Evolutionary conservation across 2,797 vertebrate species (phyloP), one percentile per base, ranked within the genome.

Genomic region (Protonibea diacanthus): DNA sequence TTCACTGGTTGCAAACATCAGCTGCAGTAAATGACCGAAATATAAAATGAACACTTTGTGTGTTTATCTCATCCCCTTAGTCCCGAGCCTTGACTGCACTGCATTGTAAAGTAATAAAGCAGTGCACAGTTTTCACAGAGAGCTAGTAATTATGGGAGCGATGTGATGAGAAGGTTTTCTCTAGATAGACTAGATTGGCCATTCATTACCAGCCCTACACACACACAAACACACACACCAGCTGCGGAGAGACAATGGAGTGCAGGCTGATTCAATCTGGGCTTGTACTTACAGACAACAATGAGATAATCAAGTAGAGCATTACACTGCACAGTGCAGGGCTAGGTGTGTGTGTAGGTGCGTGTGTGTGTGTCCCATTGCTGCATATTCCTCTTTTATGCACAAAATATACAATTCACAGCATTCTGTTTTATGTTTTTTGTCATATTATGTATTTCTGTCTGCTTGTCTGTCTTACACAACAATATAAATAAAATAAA

Each of bases 231-330:
- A 82, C 60, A 80, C 81, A 96, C 94, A 96, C 95, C 95, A 96
- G 97, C 96, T 96, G 95, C 96, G 97, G 96, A 95, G 96, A 98
- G 96, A 98, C 97, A 93, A 97, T 96, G 94, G 96, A 97, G 96
- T 94, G 94, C 91, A 95, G 95, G 96, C 96, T 97, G 97, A 99
- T 99, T 98, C 97, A 99, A 98, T 98, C 97, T 98, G 96, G 96
- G 96, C 96, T 97, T 97, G 96, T 99, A 99, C 94, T 99, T 99
- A 99, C 97, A 98, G 96, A 97, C 97, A 97, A 98, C 97, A 97
- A 97, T 96, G 95, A 97, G 96, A 98, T 98, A 97, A 98, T 97
- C 96, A 98, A 98, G 96, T 96, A 94, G 95, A 96, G 96, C 96
- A 97, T 97, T 97, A 97, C 96, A 95, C 94, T 86, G 92, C 95